Conservation (phyloP, 2,113 vertebrate species). For the Gymnorhina tibicen region DNA sequence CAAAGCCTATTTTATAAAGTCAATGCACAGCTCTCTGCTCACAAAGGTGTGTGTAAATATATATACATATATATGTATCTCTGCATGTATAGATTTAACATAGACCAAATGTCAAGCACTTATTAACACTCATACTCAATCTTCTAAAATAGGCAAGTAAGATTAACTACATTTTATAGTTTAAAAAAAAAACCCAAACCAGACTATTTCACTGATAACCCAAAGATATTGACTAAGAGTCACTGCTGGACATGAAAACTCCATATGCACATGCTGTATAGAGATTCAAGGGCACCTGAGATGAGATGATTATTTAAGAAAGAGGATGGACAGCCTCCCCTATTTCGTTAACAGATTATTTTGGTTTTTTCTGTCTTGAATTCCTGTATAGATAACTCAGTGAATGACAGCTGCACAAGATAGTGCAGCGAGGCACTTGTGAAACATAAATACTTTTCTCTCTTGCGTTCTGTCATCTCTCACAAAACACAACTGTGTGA, state of each 20-base stretch:
- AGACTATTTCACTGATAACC: neutral
- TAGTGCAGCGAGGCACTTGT: neutral
- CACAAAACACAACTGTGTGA: neutral
- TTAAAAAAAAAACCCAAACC: neutral
- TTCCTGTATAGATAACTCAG: neutral
- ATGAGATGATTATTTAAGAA: neutral
- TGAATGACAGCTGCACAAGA: neutral
- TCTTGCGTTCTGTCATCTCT: neutral
- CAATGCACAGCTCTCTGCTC: neutral
- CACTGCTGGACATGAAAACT: neutral
- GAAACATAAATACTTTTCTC: neutral
- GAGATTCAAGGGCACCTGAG: neutral
- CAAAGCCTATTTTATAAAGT: neutral
- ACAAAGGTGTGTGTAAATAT: neutral
- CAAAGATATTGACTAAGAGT: neutral
- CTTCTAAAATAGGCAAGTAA: neutral
- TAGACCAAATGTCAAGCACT: neutral
- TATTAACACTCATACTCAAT: neutral
- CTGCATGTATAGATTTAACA: neutral
- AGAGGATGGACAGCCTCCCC: neutral
- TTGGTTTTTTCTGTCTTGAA: neutral
- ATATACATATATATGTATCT: neutral
- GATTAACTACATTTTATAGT: neutral
- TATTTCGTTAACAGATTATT: neutral
- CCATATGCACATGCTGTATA: rapidly evolving